Base-by-base conservation (phyloP, 1,140 invertebrate genomes). In the Lutraria rhynchaena region DNA sequence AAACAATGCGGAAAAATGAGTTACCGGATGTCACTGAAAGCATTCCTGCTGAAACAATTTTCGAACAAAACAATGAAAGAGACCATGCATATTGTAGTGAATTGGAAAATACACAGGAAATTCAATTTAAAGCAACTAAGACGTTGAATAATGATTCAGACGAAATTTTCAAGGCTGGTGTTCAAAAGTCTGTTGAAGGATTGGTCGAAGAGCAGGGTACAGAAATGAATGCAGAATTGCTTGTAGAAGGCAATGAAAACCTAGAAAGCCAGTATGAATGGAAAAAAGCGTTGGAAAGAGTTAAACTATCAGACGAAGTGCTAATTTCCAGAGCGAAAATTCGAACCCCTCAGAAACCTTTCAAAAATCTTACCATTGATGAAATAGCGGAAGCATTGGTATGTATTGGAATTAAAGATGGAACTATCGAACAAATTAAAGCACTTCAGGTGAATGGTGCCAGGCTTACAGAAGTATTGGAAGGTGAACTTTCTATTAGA, bases 371-470 rank as follows among this genome's bases (percentile, higher is more conserved):
- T 29, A 13, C 31, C 22, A 55, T 70, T 37, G 76, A 80, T 19
- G 76, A 80, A 44, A 58, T 80, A 58, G 51, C 65, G 13, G 35
- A 35, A 22, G 41, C n/a, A 17, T 60, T 80, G 24, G 4, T 31
- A 5, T 11, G 41, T 27, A 80, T 80, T n/a, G 76, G 76, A 55
- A 80, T 80, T 27, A 80, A 80, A n/a, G 76, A 70, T 24, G 49
- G 11, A 7, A 65, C 76, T 1, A 80, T 80, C 15, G 29, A 69
- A 3, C 44, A 41, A 27, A 44, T 80, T 7, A 44, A 35, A 33
- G 31, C 67, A 35, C 51, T 67, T 44, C 49, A 49, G 11, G 61
- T 80, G 33, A 51, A 80, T 60, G 76, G 76, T 1, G 51, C 63
- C 33, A 80, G 13, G n/a, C 55, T 80, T 4, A 17, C 49, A 13